Evolutionary conservation across 1,140 invertebrate species (phyloP).

Genomic region (Dufourea novaeangliae): DNA sequence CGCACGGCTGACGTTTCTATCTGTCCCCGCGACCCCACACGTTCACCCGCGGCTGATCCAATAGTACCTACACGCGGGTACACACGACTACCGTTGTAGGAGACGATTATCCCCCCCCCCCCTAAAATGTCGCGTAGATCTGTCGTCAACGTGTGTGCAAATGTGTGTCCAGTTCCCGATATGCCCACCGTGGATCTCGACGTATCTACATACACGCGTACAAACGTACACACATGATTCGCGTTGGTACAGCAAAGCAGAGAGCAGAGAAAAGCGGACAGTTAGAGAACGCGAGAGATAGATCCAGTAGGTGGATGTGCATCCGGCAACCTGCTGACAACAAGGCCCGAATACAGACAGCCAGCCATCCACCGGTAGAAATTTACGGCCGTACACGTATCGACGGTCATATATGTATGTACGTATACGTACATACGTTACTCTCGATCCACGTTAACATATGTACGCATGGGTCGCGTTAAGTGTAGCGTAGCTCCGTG

Average conservation of each 20-base stretch:
- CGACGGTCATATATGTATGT: slow-evolving; percentile 18
- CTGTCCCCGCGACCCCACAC: slow-evolving; percentile 33
- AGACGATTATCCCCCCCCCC: slow-evolving; percentile 52
- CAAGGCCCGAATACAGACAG: slow-evolving; percentile 56
- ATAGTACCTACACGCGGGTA: slow-evolving; percentile 41
- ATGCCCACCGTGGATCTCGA: background rate
- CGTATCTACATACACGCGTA: background rate
- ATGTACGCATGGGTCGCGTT: slow-evolving; percentile 69
- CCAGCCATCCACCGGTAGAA: slow-evolving; percentile 29
- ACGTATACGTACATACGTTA: slow-evolving; percentile 22
- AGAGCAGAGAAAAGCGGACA: slow-evolving; percentile 25
- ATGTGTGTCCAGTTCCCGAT: slow-evolving; percentile 1
- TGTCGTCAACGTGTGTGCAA: no score
- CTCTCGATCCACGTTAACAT: slow-evolving; percentile 41
- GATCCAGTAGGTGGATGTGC: slow-evolving; percentile 57
- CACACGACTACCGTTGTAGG: slow-evolving; percentile 39
- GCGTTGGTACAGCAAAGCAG: slow-evolving; percentile 32
- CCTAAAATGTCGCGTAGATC: slow-evolving; percentile 29
- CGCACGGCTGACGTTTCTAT: background rate
- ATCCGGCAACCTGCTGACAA: slow-evolving; percentile 68
- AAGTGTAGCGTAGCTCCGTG: slow-evolving; percentile 74
- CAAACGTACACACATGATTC: background rate
- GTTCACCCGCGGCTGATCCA: slow-evolving; percentile 41
- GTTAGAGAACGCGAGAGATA: background rate
- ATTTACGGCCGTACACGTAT: slow-evolving; percentile 49